Conservation (phyloP, 2,797 vertebrate genomes). For the Chaenodraco wilsoni region DNA sequence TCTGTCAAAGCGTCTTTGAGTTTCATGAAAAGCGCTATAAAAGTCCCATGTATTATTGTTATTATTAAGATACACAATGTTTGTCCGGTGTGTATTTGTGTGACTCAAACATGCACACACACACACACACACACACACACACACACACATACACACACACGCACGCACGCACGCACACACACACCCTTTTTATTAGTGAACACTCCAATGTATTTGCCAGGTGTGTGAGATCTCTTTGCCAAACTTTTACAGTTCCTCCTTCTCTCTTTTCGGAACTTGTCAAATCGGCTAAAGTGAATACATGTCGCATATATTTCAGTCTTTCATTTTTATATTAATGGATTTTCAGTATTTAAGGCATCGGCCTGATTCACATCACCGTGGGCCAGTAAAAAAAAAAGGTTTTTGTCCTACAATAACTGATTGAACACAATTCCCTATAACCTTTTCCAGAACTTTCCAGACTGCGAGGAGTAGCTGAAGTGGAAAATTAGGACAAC, state of each 20-base stretch:
- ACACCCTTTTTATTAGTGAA: conserved; percentile 30
- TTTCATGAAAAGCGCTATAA: too few relatives aligned
- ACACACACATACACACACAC: conserved; percentile 9
- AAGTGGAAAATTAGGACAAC: conserved; percentile 64
- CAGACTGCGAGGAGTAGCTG: conserved; percentile 39
- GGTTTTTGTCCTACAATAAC: conserved; percentile 61
- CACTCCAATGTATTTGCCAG: conserved; percentile 67
- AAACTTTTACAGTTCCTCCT: conserved; percentile 52
- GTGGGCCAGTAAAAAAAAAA: conserved; percentile 58
- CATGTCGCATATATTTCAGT: conserved; percentile 62
- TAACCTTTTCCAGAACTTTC: conserved; percentile 61
- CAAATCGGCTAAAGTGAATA: conserved; percentile 67
- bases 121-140: conserved; percentile 8
- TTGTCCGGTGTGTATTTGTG: too few relatives aligned
- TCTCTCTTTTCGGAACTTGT: conserved; percentile 57
- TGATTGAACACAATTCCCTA: conserved; percentile 55
- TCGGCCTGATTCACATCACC: conserved; percentile 59
- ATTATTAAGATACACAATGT: too few relatives aligned
- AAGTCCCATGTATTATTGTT: too few relatives aligned
- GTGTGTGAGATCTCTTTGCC: conserved; percentile 53
- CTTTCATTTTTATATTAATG: conserved; percentile 59
- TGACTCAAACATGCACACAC: conserved; percentile 10
- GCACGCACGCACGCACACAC: conserved; percentile 2
- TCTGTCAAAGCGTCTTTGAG: too few relatives aligned
- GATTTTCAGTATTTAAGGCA: conserved; percentile 70